These are phyloP conservation scores for Microplitis deprimator DNA, from an alignment of 2,888 invertebrate genomes.

Conservation along the genomic window DNA sequence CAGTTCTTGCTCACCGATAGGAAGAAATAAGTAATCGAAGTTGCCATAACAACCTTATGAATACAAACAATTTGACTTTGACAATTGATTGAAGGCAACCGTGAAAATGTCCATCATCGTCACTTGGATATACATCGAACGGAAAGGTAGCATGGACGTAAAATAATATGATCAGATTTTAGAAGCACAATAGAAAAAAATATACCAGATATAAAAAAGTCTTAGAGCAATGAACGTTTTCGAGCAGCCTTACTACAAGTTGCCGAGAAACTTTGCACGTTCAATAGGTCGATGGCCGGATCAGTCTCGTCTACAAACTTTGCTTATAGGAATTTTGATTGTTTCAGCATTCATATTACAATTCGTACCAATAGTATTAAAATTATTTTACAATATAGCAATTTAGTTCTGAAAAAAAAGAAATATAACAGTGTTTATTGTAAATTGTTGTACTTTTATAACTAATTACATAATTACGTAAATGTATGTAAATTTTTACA, in stretches of 20 bases:
- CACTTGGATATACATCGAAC: not conserved
- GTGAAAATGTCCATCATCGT: not conserved
- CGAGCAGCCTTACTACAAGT: constrained; percentile 39
- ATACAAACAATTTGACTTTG: not conserved
- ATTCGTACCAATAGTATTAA: not conserved
- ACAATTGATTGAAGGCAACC: not conserved
- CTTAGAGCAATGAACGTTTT: constrained; percentile 42
- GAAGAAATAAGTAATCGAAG: not conserved
- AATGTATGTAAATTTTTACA: not conserved
- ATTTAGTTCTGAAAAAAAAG: too few species aligned
- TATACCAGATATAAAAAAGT: not conserved
- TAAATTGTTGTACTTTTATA: too few species aligned
- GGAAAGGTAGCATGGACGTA: not conserved
- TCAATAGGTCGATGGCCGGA: constrained; percentile 47
- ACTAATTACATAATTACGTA: too few species aligned
- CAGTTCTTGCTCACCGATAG: not conserved
- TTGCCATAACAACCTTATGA: not conserved
- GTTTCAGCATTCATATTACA: not conserved
- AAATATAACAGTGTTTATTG: too few species aligned
- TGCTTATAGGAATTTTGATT: not conserved
- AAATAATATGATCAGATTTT: not conserved
- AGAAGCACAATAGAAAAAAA: not conserved
- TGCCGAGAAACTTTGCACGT: constrained; percentile 33
- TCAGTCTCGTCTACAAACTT: constrained; percentile 32
- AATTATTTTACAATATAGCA: not conserved